Evolutionary conservation across 2,113 vertebrate genomes (phyloP).

Genomic region (Tauraco erythrolophus): DNA sequence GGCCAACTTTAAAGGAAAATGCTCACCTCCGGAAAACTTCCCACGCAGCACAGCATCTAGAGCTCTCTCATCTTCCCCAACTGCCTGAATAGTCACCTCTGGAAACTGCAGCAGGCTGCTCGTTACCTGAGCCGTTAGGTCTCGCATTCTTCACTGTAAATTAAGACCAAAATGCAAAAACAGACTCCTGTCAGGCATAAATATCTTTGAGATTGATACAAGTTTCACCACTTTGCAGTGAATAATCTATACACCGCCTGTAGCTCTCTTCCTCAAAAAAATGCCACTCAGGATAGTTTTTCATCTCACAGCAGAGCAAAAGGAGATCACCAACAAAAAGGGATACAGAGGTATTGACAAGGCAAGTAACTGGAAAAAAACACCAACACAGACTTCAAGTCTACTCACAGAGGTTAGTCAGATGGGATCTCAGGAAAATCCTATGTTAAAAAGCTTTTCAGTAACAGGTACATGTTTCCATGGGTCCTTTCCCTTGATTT

Average conservation of each 20-base stretch:
- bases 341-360: neutral
- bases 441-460: neutral
- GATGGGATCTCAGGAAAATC: neutral
- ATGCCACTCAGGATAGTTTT: neutral
- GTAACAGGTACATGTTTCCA: neutral
- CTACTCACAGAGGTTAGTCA: neutral
- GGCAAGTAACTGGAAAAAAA: neutral
- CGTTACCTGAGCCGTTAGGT: constrained; percentile 89
- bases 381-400: rapidly evolving
- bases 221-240: neutral
- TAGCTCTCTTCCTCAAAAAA: neutral
- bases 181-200: neutral
- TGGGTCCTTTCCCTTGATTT: neutral
- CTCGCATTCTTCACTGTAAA: constrained; percentile 86
- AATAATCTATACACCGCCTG: neutral
- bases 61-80: constrained; percentile 88
- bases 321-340: neutral
- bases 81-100: constrained; percentile 87
- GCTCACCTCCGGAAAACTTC: constrained; percentile 88
- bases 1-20: neutral
- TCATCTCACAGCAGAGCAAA: neutral
- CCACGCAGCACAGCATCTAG: constrained; percentile 87
- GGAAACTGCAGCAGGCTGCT: constrained; percentile 92
- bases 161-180: neutral
- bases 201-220: neutral